Evolutionary conservation across 2,797 vertebrate species (phyloP).

Genomic region (Falco berigora): DNA sequence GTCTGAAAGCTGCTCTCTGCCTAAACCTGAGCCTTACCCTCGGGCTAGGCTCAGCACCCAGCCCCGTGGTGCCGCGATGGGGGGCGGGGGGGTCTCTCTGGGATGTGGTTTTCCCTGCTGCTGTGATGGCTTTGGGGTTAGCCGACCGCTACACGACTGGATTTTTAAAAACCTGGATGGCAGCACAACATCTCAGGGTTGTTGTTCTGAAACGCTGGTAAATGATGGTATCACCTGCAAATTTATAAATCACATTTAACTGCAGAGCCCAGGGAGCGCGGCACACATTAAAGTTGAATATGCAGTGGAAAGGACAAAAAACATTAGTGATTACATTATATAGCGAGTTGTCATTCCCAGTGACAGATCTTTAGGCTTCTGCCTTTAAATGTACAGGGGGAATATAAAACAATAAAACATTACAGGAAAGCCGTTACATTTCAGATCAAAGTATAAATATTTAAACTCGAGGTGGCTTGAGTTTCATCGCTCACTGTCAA

Average conservation of each 20-base stretch:
- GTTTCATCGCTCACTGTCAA: not conserved
- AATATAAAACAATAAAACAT: not conserved
- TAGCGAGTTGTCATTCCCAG: not conserved
- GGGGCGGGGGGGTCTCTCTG: not conserved
- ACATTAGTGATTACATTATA: not conserved
- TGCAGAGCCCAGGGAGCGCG: not conserved
- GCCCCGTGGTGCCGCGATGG: fast-evolving
- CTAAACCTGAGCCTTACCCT: not conserved
- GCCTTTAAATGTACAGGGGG: not conserved
- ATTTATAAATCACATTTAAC: not conserved
- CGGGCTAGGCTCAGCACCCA: not conserved
- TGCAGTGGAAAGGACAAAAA: not conserved
- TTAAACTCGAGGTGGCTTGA: not conserved
- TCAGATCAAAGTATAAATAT: slow-evolving; percentile 1
- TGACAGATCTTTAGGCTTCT: not conserved
- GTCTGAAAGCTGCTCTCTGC: not conserved
- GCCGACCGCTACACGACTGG: not conserved
- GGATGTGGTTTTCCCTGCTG: not conserved
- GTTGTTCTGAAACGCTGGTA: not conserved
- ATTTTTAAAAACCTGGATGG: not conserved
- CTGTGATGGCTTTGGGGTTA: not conserved
- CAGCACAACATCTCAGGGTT: not conserved
- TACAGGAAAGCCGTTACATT: not conserved
- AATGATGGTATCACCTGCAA: not conserved
- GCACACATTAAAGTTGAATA: not conserved